Evolutionary conservation across 2,888 invertebrate genomes (phyloP), one percentile per base, ranked within the genome.

Genomic region (Leptura quadrifasciata): DNA sequence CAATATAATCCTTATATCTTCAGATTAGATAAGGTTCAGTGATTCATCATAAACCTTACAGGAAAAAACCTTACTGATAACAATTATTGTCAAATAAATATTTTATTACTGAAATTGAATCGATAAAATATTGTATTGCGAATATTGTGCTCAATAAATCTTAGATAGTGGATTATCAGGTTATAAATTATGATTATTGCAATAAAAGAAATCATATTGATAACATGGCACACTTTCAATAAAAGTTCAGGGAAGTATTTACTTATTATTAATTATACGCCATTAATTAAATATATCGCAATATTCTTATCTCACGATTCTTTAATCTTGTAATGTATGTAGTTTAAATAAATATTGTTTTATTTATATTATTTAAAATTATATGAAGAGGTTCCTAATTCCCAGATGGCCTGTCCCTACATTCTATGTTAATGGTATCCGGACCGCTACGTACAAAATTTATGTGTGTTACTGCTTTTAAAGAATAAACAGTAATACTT

Each of bases 211-310:
- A 9, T 2, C 24, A 24, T 27, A 61, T 31, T 31, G 60, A 61
- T 61, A 61, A 61, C 60, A 31, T 31, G 31, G 60, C 60, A 61
- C 17, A 61, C 5, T 31, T 61, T 61, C n/a, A 27, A 61, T 17
- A 61, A 15, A 61, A 61, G 31, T 61, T 61, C 60, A 61, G 17
- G 0, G 31, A 17, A 31, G 18, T 61, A 27, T 61, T 61, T 61
- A 27, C 31, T 61, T 61, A 31, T 61, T 18, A 31, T 10, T n/a
- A 17, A 60, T 60, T 17, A n/a, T n/a, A 31, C n/a, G 31, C 8
- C 15, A 58, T 21, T 24, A 61, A 47, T 39, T 9, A 31, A 31
- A 31, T 8, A 31, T 8, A 31, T 0, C 6, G 6, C 3, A 31
- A 31, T 31, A 47, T 47, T 47, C 17, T n/a, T 5, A 47, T 15